These are phyloP conservation scores for Fregata magnificens DNA, from an alignment of 2,113 vertebrate species.

Conservation along the genomic window DNA sequence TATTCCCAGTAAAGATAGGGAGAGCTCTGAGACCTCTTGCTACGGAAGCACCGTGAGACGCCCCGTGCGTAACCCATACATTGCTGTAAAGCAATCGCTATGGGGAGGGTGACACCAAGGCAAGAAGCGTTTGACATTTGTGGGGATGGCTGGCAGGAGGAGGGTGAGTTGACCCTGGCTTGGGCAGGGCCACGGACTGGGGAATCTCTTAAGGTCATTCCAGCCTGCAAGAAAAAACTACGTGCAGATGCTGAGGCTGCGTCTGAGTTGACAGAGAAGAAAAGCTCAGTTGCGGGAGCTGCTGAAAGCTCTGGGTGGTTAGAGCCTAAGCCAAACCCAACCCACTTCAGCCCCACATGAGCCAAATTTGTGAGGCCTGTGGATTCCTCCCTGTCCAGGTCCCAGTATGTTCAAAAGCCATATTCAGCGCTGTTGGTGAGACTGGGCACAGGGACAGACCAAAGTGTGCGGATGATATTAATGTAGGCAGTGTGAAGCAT, in stretches of 20 bases:
- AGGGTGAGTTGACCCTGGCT: background rate
- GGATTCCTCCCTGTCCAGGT: background rate
- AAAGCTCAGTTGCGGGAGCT: background rate
- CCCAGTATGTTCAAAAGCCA: background rate
- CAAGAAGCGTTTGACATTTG: background rate
- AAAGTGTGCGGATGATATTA: background rate
- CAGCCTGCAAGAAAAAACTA: background rate
- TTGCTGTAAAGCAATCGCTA: background rate
- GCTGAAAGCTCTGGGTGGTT: background rate
- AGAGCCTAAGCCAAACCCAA: background rate
- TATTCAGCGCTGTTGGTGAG: background rate
- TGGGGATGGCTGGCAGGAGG: background rate
- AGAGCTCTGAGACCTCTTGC: background rate
- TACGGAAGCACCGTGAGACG: background rate
- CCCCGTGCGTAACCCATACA: background rate
- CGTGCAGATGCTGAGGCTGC: fast-evolving
- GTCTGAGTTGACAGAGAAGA: background rate
- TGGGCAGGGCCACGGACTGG: background rate
- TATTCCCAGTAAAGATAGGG: background rate
- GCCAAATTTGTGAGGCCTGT: background rate
- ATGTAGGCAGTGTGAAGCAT: background rate
- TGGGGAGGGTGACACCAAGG: background rate
- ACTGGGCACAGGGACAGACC: background rate
- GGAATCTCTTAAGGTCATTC: background rate
- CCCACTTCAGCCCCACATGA: background rate